Evolutionary conservation across 1,140 invertebrate species (phyloP), one percentile per base, ranked within the genome.

Genomic region (Choristoneura fumiferana): DNA sequence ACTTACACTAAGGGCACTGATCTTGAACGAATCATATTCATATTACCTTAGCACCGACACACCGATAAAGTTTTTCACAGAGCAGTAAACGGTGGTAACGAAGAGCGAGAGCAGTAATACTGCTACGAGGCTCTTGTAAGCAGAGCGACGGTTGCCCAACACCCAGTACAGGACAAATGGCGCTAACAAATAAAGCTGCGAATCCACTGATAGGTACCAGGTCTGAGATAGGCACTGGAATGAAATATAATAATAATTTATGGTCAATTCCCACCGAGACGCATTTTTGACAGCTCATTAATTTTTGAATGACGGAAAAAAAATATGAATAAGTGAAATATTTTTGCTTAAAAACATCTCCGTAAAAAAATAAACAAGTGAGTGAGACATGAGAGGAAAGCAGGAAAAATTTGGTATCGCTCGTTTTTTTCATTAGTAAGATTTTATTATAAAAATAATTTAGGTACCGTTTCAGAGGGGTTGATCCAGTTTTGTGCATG

Each of bases 151-250:
- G 6, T 35, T 36, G 39, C 33, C 38, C 18, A 64, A 29, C 12
- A 71, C 40, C 40, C 75, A 62, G 62, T 80, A 87, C 6, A 91
- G 61, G 0, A 89, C 43, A 10, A 90, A 33, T 0, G 89, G 73
- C 1, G 78, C 74, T 0, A 89, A n/a, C 34, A 86, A 70, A 60
- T 79, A 90, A 15, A 90, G 70, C 22, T 91, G 90, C 76, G 89
- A 90, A 60, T 91, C 89, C 2, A 84, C 85, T 5, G 87, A 62
- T 13, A 91, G 60, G 57, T 91, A 91, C 90, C 90, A 91, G 8
- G 88, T 78, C 64, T 90, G 89, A 39, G 81, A 79, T 65, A 91
- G 76, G 59, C 89, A 90, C 89, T 90, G 62, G 0, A 83, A 78
- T 39, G 53, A 14, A n/a, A 33, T 8, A 39, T 9, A 12, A 39